Evolutionary conservation across 2,797 vertebrate genomes (phyloP), one percentile per base, ranked within the genome.

Genomic region (Dermochelys coriacea): DNA sequence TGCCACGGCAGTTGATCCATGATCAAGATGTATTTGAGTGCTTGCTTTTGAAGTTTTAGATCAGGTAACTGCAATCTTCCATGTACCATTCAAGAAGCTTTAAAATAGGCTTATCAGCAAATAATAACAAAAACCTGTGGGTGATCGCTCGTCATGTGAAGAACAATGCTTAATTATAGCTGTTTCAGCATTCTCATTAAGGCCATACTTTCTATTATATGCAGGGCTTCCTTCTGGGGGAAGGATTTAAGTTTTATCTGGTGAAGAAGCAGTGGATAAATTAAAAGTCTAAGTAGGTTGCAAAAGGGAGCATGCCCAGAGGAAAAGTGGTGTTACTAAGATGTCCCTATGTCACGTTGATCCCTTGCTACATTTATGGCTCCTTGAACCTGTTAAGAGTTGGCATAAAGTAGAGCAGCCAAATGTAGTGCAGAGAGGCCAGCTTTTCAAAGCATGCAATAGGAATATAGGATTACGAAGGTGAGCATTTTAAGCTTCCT

Each of bases 21-120:
- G 85, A 81, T 64, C 14, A 2, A 21, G 14, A 41, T 75, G 61
- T 41, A 29, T 81, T 77, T 68, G 78, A 86, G 87, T 89, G 57
- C 31, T 78, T 89, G 51, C 82, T 82, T 89, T 50, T 89, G 41
- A 82, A 78, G 55, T 88, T 79, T 64, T 92, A 77, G 80, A 82
- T 77, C 64, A 82, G 37, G 64, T 82, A 37, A 64, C 55, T 21
- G 50, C 57, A 79, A 74, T 84, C 21, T 94, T 85, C 14, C 57
- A 45, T 29, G 84, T 25, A 2, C 61, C 3, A 2, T 49, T 21
- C 1, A 52, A 37, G 14, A 29, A 50, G n/a, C 54, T 86, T 61
- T 57, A 74, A 79, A 79, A 61, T 1, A 51, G 6, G 3, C 14
- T 79, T 31, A n/a, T 61, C 31, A 45, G 64, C 88, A 85, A 82